Evolutionary conservation across 2,797 vertebrate species (phyloP), one percentile per base, ranked within the genome.

Genomic region (Coreius guichenoti): DNA sequence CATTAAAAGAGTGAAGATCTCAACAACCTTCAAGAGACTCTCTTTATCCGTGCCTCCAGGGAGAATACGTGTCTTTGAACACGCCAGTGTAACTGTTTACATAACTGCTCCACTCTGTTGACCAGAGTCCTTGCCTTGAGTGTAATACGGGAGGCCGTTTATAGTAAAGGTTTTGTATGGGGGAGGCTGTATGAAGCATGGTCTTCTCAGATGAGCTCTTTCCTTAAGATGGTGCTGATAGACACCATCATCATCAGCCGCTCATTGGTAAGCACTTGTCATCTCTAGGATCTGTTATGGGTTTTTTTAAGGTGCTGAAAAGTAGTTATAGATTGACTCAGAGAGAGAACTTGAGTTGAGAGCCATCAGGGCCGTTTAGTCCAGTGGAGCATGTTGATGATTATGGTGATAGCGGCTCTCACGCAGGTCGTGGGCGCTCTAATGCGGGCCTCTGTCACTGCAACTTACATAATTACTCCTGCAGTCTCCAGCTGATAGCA

Each of bases 31-130:
- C 17, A n/a, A 78, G 74, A 77, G 58, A 45, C 63, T 84, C 47
- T 81, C 29, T 65, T 54, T 43, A 56, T 77, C 49, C 63, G 5
- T 33, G 49, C 67, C 49, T 84, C 47, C 9, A 54, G 26, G 72
- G 51, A 33, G 51, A 84, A 69, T 69, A 78, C 26, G 36, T 84
- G 82, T 78, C 67, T 72, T 45, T 51, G 19, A 84, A 79, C 82
- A 84, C 5, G 14, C 26, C 36, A 70, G 65, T 68, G 61, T 39
- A 65, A 68, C 23, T 76, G 47, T 84, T 84, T 84, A 78, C 74
- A 84, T 70, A 84, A 79, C 75, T 36, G 51, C 65, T 84, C 21
- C 39, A 79, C 51, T 84, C 65, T 84, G 74, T 78, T 72, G 83
- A 79, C 83, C 51, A 33, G 49, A 77, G 83, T 70, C 65, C 67